These are phyloP conservation scores for Sparus aurata DNA, from an alignment of 2,797 vertebrate species.

Conservation along the genomic window DNA sequence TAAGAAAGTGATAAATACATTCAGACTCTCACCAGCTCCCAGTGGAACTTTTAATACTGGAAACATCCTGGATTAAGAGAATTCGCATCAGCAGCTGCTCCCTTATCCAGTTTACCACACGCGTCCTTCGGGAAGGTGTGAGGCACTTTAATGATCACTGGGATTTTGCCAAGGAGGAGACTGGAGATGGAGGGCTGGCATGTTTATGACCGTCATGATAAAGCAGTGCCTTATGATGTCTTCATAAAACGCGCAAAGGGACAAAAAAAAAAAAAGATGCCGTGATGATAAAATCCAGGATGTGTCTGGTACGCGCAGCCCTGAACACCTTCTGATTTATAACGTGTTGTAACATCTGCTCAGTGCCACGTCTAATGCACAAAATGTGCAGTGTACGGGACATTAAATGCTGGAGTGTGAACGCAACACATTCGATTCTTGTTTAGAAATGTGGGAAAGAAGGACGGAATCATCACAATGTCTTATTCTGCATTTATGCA, in stretches of 20 bases:
- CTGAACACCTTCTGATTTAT: constrained; percentile 6
- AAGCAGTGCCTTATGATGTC: constrained; percentile 60
- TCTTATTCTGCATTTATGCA: constrained; percentile 14
- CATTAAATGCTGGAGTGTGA: neutral
- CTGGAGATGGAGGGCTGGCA: constrained; percentile 17
- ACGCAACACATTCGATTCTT: neutral
- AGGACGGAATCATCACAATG: neutral
- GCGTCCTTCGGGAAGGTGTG: neutral
- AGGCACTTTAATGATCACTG: constrained; percentile 10
- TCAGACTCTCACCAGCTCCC: neutral
- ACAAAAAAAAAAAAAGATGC: constrained; percentile 8
- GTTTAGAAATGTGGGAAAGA: constrained; percentile 2
- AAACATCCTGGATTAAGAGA: neutral
- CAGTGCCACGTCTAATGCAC: neutral
- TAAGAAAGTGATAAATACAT: neutral
- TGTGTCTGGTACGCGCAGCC: constrained; percentile 20
- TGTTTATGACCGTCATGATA: constrained; percentile 40
- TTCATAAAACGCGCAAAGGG: constrained; percentile 20
- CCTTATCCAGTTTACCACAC: constrained; percentile 5
- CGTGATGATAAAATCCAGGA: constrained; percentile 11
- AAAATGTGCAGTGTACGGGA: constrained; percentile 11
- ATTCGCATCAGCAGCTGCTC: constrained; percentile 24
- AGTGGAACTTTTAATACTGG: neutral
- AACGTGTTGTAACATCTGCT: constrained; percentile 26
- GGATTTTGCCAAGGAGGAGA: constrained; percentile 33